Base-by-base conservation (phyloP, 2,888 invertebrate species). In the Dasypogon diadema region DNA sequence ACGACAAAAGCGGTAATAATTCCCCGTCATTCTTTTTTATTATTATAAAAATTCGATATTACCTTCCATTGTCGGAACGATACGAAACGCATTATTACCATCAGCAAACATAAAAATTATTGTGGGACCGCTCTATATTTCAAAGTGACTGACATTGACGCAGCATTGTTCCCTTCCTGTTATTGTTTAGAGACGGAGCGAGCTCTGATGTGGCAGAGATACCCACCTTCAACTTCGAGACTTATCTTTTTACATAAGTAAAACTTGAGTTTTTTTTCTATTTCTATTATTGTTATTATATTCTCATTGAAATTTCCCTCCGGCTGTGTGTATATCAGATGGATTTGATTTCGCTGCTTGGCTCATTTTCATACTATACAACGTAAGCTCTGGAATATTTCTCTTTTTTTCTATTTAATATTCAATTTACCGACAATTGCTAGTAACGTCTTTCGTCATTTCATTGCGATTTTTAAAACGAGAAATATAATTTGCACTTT, bases 141-240 rank as follows among this genome's bases (percentile, higher is more conserved):
- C 70, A 70, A 54, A 70, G 34, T 70, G 54, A 70, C 70, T 70
- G 70, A 70, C 70, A 70, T 70, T 70, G 70, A 70, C 51, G 70
- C 70, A 70, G 70, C 70, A 70, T 70, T 70, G 70, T 70, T 70
- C 70, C 54, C 70, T 70, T 70, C 70, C 70, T 70, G 70, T 70
- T 54, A 70, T 70, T 70, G 70, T 70, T 70, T 37, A 22, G n/a
- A 5, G 54, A 18, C 34, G 48, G 65, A 26, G 24, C 51, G 46
- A 26, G 42, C 42, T 42, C 54, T 46, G 70, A 70, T 54, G 51
- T 54, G 22, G 22, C 30, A 22, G 30, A 70, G 54, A 70, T 51
- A 70, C 54, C 65, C 65, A 22, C 65, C 65, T 48, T 21, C 65
- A 21, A n/a, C 65, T 48, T 21, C 65, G 26, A n/a, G 42, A 42